phyloP scores from a whole-genome alignment of 2,113 vertebrate species.

The Tor tambroides region DNA sequence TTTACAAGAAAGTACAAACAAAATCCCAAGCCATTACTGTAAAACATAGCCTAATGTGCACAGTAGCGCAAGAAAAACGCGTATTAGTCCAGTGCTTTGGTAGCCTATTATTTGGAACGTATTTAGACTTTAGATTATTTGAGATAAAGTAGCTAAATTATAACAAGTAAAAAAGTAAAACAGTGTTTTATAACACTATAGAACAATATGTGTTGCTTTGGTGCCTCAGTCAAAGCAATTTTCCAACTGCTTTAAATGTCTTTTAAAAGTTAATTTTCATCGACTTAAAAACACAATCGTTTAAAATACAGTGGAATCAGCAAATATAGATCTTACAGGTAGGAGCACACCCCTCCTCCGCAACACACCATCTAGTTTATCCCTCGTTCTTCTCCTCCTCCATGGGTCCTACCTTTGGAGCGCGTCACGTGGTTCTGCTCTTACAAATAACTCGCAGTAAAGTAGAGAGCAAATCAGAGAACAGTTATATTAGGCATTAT shows the following conservation, averaged over 20 bases:
- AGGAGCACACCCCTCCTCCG: conserved; percentile 17
- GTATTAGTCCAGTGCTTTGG: background rate
- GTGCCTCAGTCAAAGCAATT: background rate
- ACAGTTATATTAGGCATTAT: conserved; percentile 77
- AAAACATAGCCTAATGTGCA: background rate
- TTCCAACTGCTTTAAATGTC: background rate
- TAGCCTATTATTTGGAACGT: background rate
- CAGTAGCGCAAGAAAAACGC: background rate
- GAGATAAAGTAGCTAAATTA: background rate
- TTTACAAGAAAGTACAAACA: conserved; percentile 43
- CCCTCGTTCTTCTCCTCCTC: conserved; percentile 52
- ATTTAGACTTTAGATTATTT: background rate
- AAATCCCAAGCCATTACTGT: background rate
- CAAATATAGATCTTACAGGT: conserved; percentile 53
- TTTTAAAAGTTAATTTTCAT: conserved; percentile 43
- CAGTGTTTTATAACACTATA: background rate
- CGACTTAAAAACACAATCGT: conserved; percentile 29
- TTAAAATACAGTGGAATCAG: conserved; percentile 40
- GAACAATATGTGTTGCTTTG: background rate
- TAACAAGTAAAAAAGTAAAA: too few relatives aligned
- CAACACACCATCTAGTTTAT: conserved; percentile 33
- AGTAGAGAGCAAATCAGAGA: conserved; percentile 67
- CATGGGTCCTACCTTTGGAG: conserved; percentile 69
- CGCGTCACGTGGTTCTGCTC: conserved; percentile 79
- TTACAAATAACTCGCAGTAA: conserved; percentile 76